Evolutionary conservation across 2,797 vertebrate genomes (phyloP).

Genomic region (Paguma larvata): DNA sequence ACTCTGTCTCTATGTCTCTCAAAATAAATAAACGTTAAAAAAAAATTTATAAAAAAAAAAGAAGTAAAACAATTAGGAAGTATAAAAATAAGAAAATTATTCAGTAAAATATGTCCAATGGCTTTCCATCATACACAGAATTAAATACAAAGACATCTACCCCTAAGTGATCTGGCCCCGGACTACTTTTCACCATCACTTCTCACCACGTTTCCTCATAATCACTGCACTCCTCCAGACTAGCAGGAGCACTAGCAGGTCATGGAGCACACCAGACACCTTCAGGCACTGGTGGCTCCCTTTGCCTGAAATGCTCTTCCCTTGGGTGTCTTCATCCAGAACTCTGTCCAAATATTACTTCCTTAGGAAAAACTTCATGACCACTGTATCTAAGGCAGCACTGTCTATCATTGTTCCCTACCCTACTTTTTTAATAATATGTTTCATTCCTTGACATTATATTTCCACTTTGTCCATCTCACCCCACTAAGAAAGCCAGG

Average conservation of each 20-base stretch:
- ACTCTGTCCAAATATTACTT: neutral
- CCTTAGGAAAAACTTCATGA: neutral
- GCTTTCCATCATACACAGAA: neutral
- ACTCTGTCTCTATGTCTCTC: too few species aligned
- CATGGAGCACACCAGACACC: neutral
- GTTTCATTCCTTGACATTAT: neutral
- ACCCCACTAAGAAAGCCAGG: neutral
- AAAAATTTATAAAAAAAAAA: too few species aligned
- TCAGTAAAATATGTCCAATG: neutral
- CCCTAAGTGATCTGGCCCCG: neutral
- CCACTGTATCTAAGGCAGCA: neutral
- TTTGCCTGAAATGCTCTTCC: neutral
- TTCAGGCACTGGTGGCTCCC: neutral
- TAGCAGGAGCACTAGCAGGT: too few species aligned
- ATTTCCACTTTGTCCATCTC: constrained; percentile 7
- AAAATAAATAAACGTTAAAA: too few species aligned
- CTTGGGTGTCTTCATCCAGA: neutral
- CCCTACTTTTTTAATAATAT: neutral
- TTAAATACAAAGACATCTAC: neutral
- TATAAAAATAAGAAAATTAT: constrained; percentile 18
- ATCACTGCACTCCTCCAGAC: neutral
- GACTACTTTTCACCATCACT: neutral
- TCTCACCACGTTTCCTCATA: neutral
- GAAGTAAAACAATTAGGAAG: neutral
- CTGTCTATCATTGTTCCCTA: neutral